Base-by-base conservation (phyloP, 2,797 vertebrate genomes). In the Enteromius viviparus region DNA sequence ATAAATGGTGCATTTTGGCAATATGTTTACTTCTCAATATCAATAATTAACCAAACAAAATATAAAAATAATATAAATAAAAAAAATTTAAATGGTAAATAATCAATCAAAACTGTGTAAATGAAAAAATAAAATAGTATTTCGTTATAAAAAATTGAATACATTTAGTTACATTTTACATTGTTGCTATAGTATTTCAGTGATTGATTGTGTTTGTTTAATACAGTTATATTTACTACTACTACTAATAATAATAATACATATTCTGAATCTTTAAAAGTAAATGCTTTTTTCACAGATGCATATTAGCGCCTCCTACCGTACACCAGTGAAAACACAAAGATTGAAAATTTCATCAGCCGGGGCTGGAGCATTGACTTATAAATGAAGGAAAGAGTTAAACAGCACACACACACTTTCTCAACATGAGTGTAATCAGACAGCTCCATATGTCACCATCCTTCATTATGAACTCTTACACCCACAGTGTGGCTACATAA, bases 381-480 rank as follows among this genome's bases (percentile, higher is more conserved):
- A 58, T 23, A 58, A 58, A 58, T 58, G n/a, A 11, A 1, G 10
- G 55, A 58, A 58, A 58, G 55, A 23, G 55, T 60, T 60, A 60
- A 60, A 60, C n/a, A 60, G 55, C n/a, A 42, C 78, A 23, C 65
- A 88, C 62, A 79, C 60, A 75, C 64, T 87, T 69, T 42, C 69
- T 76, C 47, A 32, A 40, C 58, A 53, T 80, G 65, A 83, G 58
- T 78, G 70, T 86, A 80, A 91, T 88, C 72, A 85, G 29, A 84
- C 80, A 83, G 88, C 26, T 88, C 84, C 89, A 90, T 94, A 90
- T 91, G 89, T 93, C 89, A 90, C 88, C 89, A 92, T 94, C 91
- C 88, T 92, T 94, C 92, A 93, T 93, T 93, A 92, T 88, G 90
- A 93, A 89, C 89, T 91, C 92, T 93, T 92, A 89, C 89, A 91